Percentiles rank a stretch among this genome's conserved stretches.
Evolutionary conservation across 1,140 invertebrate genomes (phyloP).

Genomic region (Heliconius hermathena): DNA sequence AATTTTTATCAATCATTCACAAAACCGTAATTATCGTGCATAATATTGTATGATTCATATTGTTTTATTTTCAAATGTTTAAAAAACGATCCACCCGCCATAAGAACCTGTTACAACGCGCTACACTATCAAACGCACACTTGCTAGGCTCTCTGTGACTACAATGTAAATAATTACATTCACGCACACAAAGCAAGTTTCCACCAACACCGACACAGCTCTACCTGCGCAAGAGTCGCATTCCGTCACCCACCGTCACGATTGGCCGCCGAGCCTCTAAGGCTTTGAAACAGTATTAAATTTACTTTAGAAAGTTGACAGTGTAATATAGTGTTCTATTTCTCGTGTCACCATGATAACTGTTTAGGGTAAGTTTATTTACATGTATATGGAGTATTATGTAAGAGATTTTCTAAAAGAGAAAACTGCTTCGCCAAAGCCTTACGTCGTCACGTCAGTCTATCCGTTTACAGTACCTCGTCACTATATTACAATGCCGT

Average conservation of each 20-base stretch:
- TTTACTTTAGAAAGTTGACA: constrained; percentile 70
- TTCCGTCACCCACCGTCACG: constrained; percentile 71
- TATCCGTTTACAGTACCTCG: constrained; percentile 25
- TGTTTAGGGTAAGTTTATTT: constrained; percentile 54
- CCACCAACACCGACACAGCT: constrained; percentile 49
- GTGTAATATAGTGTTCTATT: constrained; percentile 45
- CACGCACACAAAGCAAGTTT: constrained; percentile 52
- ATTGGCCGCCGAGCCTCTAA: constrained; percentile 68
- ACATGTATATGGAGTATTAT: not conserved
- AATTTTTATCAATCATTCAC: too few relatives aligned
- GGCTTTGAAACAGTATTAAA: constrained; percentile 59
- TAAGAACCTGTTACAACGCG: constrained; percentile 19
- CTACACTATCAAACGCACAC: constrained; percentile 42
- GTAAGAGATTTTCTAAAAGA: not conserved
- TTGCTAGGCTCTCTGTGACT: constrained; percentile 40
- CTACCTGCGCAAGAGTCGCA: constrained; percentile 78
- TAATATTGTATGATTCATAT: not conserved
- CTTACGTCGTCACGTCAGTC: constrained; percentile 25
- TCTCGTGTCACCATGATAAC: constrained; percentile 53
- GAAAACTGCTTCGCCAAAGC: not conserved
- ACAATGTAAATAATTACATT: constrained; percentile 58
- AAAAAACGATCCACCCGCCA: not conserved
- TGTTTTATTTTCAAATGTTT: not conserved
- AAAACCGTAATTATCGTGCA: too few relatives aligned
- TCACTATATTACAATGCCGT: constrained; percentile 8